A percentile compares a stretch with the other conserved stretches of the same genome.
These are phyloP conservation scores for Dicentrarchus labrax DNA, from an alignment of 2,113 vertebrate species.

Conservation along the genomic window DNA sequence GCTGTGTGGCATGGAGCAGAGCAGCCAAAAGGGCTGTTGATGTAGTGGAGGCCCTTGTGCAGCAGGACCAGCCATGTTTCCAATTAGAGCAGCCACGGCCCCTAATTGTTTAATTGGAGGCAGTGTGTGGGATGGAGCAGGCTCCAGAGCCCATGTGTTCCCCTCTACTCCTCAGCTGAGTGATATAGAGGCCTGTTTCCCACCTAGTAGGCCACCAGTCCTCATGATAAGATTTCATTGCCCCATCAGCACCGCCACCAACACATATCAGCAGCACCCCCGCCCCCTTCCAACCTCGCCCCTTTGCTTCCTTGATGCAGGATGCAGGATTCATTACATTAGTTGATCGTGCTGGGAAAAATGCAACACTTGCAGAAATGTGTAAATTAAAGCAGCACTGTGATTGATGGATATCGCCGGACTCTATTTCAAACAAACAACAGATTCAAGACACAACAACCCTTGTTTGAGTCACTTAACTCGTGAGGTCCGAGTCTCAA, in stretches of 20 bases:
- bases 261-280: background rate
- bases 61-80: conserved; percentile 49
- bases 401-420: conserved; percentile 41
- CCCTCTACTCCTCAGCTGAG: conserved; percentile 46
- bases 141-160: conserved; percentile 44
- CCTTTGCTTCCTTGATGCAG: conserved; percentile 7
- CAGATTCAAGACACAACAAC: conserved; percentile 27
- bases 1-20: conserved; percentile 34
- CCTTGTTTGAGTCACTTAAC: conserved; percentile 40
- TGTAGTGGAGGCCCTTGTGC: conserved; percentile 43
- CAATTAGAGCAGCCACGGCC: conserved; percentile 48
- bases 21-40: conserved; percentile 48
- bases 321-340: conserved; percentile 53
- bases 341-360: conserved; percentile 56
- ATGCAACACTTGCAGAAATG: conserved; percentile 64
- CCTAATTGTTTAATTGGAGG: conserved; percentile 74
- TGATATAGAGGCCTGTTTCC: conserved; percentile 45
- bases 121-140: conserved; percentile 61
- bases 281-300: background rate
- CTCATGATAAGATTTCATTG: conserved; percentile 45
- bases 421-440: conserved; percentile 48
- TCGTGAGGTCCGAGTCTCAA: background rate
- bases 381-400: conserved; percentile 42
- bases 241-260: conserved; percentile 42
- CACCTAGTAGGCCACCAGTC: conserved; percentile 36